Base-by-base conservation (phyloP, 2,113 vertebrate genomes). In the Colius striatus region DNA sequence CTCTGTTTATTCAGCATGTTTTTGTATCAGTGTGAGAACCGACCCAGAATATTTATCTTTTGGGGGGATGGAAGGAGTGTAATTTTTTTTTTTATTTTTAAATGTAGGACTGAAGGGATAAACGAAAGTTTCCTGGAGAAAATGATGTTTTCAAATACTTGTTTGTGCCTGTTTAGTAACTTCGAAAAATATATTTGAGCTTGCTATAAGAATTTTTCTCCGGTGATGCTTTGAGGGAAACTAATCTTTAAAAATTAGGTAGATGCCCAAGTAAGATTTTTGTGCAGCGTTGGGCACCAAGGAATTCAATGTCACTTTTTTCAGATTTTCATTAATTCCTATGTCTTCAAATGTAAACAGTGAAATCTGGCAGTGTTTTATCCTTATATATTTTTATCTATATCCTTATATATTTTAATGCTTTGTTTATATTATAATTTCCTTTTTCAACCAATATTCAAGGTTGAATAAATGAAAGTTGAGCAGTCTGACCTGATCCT, bases 1-100 rank as follows among this genome's bases (percentile, higher is more conserved):
- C 60, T 92, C 54, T 90, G 72, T 94, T 93, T 95, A 73, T 79
- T 74, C 65, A 93, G 25, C 26, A 38, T 84, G 10, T 13, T 86
- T 89, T 89, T 78, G 26, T 60, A 62, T 74, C 16, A 38, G 30
- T 53, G 34, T 47, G n/a, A 78, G 36, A 94, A 53, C 25, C 70
- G n/a, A 54, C 21, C 13, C 29, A 25, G 32, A 54, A n/a, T 62
- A 66, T 57, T 65, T 75, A 10, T 25, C 23, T 22, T 20, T 5
- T 5, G 7, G 14, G 20, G 12, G 21, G 18, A 2, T 5, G 5
- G 10, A 9, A 10, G 16, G 5, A 27, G 32, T 32, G 51, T 13
- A 26, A 11, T 25, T 32, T 32, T 55, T 30, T 55, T 55, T 57
- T 61, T 6, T 26, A 5, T 32, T 11, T 36, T 41, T 41, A 41